Conservation (phyloP, 2,797 vertebrate genomes). For the Acanthiza pusilla region DNA sequence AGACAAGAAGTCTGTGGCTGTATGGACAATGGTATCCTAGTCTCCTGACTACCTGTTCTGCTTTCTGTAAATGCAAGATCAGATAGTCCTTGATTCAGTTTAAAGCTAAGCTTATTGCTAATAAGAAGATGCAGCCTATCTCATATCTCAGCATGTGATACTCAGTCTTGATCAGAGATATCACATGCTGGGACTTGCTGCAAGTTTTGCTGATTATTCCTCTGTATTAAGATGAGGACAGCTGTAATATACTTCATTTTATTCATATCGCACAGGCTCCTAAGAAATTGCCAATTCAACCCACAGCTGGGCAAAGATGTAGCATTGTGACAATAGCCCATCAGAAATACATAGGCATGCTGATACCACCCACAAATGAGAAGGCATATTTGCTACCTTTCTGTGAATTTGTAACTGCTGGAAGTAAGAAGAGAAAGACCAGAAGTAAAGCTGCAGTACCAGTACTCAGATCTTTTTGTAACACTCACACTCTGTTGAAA, state of each 20-base stretch:
- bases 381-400: slow-evolving; percentile 33
- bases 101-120: slow-evolving; percentile 39
- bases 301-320: slow-evolving; percentile 57
- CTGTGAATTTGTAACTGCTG: slow-evolving; percentile 19
- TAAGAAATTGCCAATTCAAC: slow-evolving; percentile 52
- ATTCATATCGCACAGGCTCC: slow-evolving; percentile 22
- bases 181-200: slow-evolving; percentile 41
- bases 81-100: neutral
- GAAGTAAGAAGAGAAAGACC: slow-evolving; percentile 32
- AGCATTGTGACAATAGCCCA: slow-evolving; percentile 44
- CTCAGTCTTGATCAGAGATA: slow-evolving; percentile 40
- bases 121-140: slow-evolving; percentile 25
- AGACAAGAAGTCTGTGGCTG: neutral
- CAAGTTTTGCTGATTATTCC: slow-evolving; percentile 52
- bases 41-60: neutral
- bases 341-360: slow-evolving; percentile 46
- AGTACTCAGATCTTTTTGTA: neutral
- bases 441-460: slow-evolving; percentile 21
- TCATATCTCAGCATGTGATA: slow-evolving; percentile 43
- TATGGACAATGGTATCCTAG: neutral
- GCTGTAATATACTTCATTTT: slow-evolving; percentile 58
- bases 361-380: slow-evolving; percentile 60
- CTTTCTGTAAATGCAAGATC: neutral
- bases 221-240: slow-evolving; percentile 62
- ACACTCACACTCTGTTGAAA: neutral